phyloP scores from a whole-genome alignment of 2,113 vertebrate species.

The Cyanocitta stelleri region DNA sequence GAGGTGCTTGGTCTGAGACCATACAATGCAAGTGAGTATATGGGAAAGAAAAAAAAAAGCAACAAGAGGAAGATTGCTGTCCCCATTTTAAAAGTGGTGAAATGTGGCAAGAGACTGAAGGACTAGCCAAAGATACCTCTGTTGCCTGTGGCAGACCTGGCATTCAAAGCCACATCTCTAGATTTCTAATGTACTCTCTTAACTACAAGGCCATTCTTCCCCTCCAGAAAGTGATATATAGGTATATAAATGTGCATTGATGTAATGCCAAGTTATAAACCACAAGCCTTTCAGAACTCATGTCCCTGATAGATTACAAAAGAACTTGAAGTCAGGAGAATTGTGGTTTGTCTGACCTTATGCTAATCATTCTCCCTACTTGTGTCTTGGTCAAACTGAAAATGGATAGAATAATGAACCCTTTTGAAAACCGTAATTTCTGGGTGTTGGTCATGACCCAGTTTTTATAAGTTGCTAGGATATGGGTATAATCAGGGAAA shows the following conservation, averaged over 20 bases:
- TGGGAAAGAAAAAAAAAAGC: background rate
- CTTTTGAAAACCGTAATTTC: background rate
- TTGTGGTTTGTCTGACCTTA: conserved; percentile 49
- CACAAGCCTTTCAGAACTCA: conserved; percentile 52
- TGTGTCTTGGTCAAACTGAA: conserved; percentile 37
- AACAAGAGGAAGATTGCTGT: background rate
- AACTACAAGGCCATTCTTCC: background rate
- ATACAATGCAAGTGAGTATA: fast-evolving
- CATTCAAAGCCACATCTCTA: background rate
- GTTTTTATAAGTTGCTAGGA: conserved; percentile 44
- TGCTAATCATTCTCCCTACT: conserved; percentile 43
- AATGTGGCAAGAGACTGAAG: background rate
- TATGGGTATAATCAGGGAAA: conserved; percentile 28
- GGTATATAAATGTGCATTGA: conserved; percentile 62
- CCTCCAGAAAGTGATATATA: conserved; percentile 47
- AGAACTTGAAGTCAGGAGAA: conserved; percentile 48
- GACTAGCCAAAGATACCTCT: background rate
- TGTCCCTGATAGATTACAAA: conserved; percentile 53
- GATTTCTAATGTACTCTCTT: background rate
- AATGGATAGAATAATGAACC: conserved; percentile 25
- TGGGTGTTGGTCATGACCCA: conserved; percentile 31
- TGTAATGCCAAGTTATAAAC: conserved; percentile 64
- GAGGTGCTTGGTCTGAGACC: background rate
- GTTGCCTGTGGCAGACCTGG: background rate
- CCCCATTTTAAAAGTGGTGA: background rate